phyloP scores from a whole-genome alignment of 2,888 invertebrate genomes.

The Lepidocyrtinus sp. region DNA sequence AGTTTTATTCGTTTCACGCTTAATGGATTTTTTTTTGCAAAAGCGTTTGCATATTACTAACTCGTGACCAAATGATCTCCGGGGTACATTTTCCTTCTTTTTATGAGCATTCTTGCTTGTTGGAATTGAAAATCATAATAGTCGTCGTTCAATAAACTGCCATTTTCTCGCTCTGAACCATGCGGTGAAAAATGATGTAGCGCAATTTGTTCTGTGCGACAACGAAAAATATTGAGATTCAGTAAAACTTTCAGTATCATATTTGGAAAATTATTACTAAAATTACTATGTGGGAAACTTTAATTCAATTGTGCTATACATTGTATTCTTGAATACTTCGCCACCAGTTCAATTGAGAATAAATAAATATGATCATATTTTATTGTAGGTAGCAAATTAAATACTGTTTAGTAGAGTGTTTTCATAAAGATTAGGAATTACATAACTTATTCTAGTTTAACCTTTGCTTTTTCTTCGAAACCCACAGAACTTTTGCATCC shows the following conservation, averaged over 20 bases:
- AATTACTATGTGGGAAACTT: conserved; percentile 21
- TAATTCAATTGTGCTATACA: conserved; percentile 17
- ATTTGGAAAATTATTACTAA: conserved; percentile 18
- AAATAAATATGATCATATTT: background rate
- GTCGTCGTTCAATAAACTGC: conserved; percentile 26
- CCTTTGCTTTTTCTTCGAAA: background rate
- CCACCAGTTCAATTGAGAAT: background rate
- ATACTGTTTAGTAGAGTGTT: too few species aligned
- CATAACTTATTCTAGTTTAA: background rate
- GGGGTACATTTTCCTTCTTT: conserved; percentile 27
- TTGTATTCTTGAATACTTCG: background rate
- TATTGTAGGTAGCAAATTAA: background rate
- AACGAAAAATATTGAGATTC: too few species aligned
- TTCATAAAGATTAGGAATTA: background rate
- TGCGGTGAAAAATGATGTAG: background rate
- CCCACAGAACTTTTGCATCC: too few species aligned
- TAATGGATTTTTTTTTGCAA: background rate
- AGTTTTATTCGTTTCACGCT: background rate
- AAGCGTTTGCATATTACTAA: background rate
- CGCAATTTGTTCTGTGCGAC: conserved; percentile 7
- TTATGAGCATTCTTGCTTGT: conserved; percentile 10
- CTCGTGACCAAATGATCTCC: conserved; percentile 37
- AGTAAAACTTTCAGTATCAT: conserved; percentile 24
- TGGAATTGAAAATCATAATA: conserved; percentile 31
- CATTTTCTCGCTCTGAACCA: conserved; percentile 6